A percentile compares a stretch with the other conserved stretches of the same genome.
phyloP scores from a whole-genome alignment of 37 sponge, comb jelly and placozoan species.

The Theonella swinhoei region DNA sequence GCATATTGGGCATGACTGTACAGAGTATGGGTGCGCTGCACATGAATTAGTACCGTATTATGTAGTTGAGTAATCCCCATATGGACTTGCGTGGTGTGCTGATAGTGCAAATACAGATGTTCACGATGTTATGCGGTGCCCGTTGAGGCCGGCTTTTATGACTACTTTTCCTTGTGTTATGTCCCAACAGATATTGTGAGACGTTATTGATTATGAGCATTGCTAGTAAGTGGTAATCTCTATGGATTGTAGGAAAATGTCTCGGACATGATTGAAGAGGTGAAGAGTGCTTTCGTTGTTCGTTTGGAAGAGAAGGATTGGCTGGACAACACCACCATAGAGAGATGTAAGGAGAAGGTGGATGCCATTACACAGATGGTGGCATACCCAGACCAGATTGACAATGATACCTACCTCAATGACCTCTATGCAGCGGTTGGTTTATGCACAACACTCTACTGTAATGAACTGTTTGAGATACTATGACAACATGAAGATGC shows the following conservation, averaged over 20 bases:
- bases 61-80: no score
- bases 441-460: constrained; percentile 2
- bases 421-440: constrained; percentile 40
- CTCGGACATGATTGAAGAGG: constrained; percentile 26
- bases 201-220: no score
- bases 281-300: constrained; percentile 54
- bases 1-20: no score
- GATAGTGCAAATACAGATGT: no score
- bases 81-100: no score
- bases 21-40: no score
- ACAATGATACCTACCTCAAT: constrained; percentile 42
- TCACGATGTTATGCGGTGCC: no score
- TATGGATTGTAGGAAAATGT: constrained; percentile 32
- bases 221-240: background rate
- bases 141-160: no score
- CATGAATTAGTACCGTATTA: no score
- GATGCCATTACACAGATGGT: constrained; percentile 65
- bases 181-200: no score
- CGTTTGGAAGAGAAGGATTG: constrained; percentile 34
- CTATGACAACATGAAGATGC: background rate
- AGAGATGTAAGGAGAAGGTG: constrained; percentile 51
- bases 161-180: no score
- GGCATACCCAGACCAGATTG: constrained; percentile 71
- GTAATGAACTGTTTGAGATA: no score
- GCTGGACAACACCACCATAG: constrained; percentile 52